Evolutionary conservation across 2,797 vertebrate genomes (phyloP), one percentile per base, ranked within the genome.

Genomic region (Eulemur mongoz): DNA sequence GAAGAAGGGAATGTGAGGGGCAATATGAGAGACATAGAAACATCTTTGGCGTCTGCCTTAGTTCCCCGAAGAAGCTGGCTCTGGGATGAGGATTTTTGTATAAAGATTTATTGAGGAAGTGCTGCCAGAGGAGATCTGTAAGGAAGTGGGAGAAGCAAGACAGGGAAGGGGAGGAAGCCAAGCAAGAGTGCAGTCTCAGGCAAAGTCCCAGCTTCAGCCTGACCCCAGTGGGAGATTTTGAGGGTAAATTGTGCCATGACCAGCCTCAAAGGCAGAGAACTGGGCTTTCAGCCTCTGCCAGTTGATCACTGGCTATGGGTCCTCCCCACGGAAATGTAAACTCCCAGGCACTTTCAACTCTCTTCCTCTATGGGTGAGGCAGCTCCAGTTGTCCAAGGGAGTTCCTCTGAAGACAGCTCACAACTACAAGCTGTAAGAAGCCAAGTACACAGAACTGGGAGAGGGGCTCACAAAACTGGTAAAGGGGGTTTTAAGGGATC

Each of bases 181-280:
- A 2, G 0, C 22, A 32, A 14, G 8, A n/a, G 30, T 25, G 2
- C 32, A 30, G 45, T 7, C 23, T 45, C 50, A 2, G 25, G 54
- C 11, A 9, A 65, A 63, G 25, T 35, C 43, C 57, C 2, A 1
- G 35, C 0, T 3, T 3, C 11, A 43, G 32, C 18, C 48, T 67
- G 54, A 38, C 35, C 35, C 48, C 30, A 9, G 0, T 5, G 35
- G 54, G 15, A 80, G 13, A 4, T 22, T 27, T 83, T 59, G 75
- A 57, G 17, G 35, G 11, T 35, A 45, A 70, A 75, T 30, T 38
- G 43, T 43, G 20, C 20, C 18, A 52, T 11, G 38, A 61, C 14
- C 38, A n/a, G 18, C 32, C 27, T 50, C 50, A 35, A 43, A 65
- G 43, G 20, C 57, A 59, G 52, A 52, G n/a, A 18, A 11, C 65